Percentiles rank a stretch among this genome's conserved stretches.
These are phyloP conservation scores for Dasyprocta punctata DNA, from an alignment of 2,113 vertebrate species.

Conservation along the genomic window DNA sequence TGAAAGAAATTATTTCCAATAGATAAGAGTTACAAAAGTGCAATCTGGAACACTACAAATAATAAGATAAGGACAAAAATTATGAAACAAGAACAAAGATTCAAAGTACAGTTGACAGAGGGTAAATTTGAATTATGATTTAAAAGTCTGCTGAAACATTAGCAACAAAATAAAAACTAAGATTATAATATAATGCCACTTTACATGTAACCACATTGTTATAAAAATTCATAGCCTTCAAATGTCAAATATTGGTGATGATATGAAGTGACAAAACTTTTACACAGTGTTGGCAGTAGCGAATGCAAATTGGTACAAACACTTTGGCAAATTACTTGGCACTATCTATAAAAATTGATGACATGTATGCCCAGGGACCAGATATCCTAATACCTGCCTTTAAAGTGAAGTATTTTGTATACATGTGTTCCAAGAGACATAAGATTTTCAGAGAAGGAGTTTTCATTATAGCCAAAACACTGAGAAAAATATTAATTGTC, in stretches of 20 bases:
- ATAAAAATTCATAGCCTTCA: conserved; percentile 45
- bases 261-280: conserved; percentile 37
- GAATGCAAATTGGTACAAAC: conserved; percentile 17
- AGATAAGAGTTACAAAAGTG: not conserved
- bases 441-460: not conserved
- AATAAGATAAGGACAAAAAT: not conserved
- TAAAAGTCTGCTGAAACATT: not conserved
- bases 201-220: not conserved
- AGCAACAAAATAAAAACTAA: conserved; percentile 6
- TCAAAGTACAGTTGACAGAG: not conserved
- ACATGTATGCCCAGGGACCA: not conserved
- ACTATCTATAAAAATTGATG: not conserved
- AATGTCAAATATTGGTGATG: conserved; percentile 52
- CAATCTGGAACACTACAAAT: not conserved
- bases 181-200: not conserved
- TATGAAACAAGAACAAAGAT: not conserved
- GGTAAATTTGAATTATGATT: not conserved
- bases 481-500: not conserved
- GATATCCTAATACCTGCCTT: not conserved
- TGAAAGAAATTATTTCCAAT: not conserved
- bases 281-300: not conserved
- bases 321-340: conserved; percentile 42
- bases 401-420: not conserved
- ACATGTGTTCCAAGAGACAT: not conserved
- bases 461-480: not conserved